phyloP scores from a whole-genome alignment of 2,797 vertebrate species.

The Falco concolor region DNA sequence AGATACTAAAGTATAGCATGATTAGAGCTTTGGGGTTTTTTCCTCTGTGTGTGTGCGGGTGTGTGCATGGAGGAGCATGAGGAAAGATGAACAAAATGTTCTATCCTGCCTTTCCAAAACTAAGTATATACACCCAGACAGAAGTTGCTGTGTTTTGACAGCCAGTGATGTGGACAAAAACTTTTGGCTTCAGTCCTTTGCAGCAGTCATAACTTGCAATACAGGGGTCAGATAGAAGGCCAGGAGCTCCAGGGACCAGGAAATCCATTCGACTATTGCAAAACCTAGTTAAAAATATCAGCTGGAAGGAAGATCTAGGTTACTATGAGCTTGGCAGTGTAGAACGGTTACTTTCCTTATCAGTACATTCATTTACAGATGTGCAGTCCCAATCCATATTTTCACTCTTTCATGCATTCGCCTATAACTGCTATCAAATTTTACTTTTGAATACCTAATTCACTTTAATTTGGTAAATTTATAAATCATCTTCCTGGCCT shows the following conservation, averaged over 20 bases:
- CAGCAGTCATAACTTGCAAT: not conserved
- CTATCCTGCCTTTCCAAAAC: conserved; percentile 22
- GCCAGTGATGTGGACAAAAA: not conserved
- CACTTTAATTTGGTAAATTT: not conserved
- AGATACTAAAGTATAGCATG: not conserved
- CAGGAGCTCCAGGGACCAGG: not conserved
- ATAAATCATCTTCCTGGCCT: not conserved
- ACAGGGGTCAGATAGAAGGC: not conserved
- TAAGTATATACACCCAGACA: conserved; percentile 10
- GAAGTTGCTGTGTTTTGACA: conserved; percentile 51
- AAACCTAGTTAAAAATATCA: conserved; percentile 21
- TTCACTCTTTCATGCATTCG: not conserved
- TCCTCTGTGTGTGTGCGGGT: not conserved
- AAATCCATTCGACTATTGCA: not conserved
- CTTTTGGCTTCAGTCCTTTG: not conserved
- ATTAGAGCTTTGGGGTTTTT: not conserved
- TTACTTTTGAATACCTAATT: not conserved
- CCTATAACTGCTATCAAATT: not conserved
- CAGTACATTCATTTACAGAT: not conserved
- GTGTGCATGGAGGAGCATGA: not conserved
- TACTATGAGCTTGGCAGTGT: not conserved
- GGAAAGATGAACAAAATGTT: conserved; percentile 48
- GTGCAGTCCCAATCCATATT: accelerated
- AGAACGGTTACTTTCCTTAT: not conserved
- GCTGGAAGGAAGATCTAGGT: not conserved